Evolutionary conservation across 2,113 vertebrate genomes (phyloP).

Genomic region (Cnemophilus loriae): DNA sequence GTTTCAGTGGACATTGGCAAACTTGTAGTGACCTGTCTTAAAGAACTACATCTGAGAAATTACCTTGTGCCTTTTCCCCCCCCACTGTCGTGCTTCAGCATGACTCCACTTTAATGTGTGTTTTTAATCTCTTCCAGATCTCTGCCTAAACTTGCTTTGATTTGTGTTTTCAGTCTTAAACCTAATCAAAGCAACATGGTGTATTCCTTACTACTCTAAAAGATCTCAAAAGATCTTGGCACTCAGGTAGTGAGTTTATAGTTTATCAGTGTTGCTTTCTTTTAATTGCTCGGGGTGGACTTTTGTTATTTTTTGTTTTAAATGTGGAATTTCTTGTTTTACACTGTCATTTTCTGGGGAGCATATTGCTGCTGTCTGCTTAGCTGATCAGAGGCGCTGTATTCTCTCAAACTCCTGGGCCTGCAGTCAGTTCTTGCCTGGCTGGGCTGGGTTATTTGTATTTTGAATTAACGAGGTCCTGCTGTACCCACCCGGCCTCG

Average conservation of each 20-base stretch:
- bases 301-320: background rate
- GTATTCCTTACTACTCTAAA: background rate
- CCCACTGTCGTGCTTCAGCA: background rate
- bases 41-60: background rate
- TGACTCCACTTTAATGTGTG: background rate
- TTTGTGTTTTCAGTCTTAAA: slow-evolving; percentile 4
- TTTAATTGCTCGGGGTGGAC: background rate
- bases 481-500: background rate
- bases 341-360: background rate
- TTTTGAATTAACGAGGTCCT: background rate
- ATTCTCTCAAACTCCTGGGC: background rate
- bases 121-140: slow-evolving; percentile 28
- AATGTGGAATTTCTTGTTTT: background rate
- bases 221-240: background rate
- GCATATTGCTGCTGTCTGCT: background rate
- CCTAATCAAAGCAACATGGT: slow-evolving; percentile 2
- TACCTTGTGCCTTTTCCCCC: background rate
- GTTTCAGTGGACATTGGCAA: background rate
- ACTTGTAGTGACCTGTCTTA: background rate
- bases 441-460: background rate
- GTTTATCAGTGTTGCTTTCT: background rate
- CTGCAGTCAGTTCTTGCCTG: background rate
- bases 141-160: slow-evolving; percentile 37
- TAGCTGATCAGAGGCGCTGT: background rate
- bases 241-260: background rate